Base-by-base conservation (phyloP, 2,797 vertebrate species). In the Nyctalus aviator region DNA sequence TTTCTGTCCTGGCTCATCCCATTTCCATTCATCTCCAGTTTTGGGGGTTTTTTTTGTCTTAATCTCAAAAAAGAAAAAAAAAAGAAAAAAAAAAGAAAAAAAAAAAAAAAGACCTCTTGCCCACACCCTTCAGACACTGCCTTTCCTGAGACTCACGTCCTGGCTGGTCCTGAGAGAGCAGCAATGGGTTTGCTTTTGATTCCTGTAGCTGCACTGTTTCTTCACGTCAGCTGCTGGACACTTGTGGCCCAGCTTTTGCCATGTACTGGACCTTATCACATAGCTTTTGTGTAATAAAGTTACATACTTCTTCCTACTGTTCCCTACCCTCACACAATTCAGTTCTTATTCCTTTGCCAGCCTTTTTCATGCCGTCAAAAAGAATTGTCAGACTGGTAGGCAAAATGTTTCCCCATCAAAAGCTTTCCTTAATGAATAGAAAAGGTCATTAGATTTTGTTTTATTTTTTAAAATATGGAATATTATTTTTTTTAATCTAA, bases 121-220 rank as follows among this genome's bases (percentile, higher is more conserved):
- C 62, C 59, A 25, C 21, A 46, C 50, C 71, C 78, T 88, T 93
- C 46, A 59, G 50, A 46, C 41, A 9, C 55, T 30, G 37, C 37
- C n/a, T 93, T 85, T 90, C 73, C 88, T 41, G 82, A 95, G 88
- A 46, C 50, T 85, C 57, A 50, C 88, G 86, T 96, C 88, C 81
- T 69, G 30, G 59, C 23, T n/a, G 44, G 30, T 95, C 78, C 93
- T 41, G 20, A 21, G 68, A 93, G 55, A 87, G 41, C 0, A 0
- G 10, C 3, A 6, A 21, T 1, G 17, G 71, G 66, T 89, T 76
- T 62, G 41, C 76, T 62, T 50, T 76, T 35, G 64, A 62, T 68
- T 77, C 41, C 84, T 15, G 0, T 44, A 27, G 21, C 46, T 18
- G 25, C 48, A 77, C 37, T 13, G 44, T 66, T 37, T 76, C 48